Conservation (phyloP, 1,140 invertebrate genomes). For the Lasioglossum albipes region DNA sequence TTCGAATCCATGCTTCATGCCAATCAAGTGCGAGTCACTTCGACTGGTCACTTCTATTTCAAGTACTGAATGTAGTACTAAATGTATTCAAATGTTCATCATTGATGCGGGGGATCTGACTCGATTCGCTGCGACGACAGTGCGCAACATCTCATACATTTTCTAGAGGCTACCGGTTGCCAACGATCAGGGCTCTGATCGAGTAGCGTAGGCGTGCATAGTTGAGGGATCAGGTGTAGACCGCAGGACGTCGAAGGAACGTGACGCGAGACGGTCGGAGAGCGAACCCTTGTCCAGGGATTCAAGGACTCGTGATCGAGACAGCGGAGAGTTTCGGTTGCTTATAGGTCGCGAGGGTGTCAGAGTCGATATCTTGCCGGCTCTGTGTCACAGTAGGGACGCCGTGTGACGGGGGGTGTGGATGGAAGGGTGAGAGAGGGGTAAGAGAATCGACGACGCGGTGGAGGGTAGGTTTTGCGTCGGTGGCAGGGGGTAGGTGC, state of each 20-base stretch:
- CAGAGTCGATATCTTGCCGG: slow-evolving; percentile 78
- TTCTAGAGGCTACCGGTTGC: no score
- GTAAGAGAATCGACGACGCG: slow-evolving; percentile 60
- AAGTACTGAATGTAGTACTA: no score
- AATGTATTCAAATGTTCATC: no score
- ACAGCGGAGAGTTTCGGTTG: slow-evolving; percentile 43
- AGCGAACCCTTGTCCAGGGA: background rate
- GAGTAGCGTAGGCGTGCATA: no score
- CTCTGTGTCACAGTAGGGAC: slow-evolving; percentile 74
- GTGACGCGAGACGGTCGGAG: background rate
- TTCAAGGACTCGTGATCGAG: slow-evolving; percentile 30
- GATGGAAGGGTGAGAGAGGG: slow-evolving; percentile 50
- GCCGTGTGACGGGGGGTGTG: slow-evolving; percentile 17
- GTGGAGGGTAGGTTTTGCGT: slow-evolving; percentile 36
- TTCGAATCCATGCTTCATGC: no score
- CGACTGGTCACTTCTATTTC: no score
- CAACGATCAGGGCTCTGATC: no score
- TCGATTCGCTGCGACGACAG: no score
- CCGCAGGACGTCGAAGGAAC: background rate
- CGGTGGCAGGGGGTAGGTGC: slow-evolving; percentile 67
- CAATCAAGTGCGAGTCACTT: no score
- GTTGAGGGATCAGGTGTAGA: no score
- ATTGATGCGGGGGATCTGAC: no score
- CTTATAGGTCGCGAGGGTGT: slow-evolving; percentile 69
- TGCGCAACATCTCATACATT: no score